Evolutionary conservation across 92 coral and sea anemone species (phyloP), one percentile per base, ranked within the genome.

Genomic region (Porites lobata): DNA sequence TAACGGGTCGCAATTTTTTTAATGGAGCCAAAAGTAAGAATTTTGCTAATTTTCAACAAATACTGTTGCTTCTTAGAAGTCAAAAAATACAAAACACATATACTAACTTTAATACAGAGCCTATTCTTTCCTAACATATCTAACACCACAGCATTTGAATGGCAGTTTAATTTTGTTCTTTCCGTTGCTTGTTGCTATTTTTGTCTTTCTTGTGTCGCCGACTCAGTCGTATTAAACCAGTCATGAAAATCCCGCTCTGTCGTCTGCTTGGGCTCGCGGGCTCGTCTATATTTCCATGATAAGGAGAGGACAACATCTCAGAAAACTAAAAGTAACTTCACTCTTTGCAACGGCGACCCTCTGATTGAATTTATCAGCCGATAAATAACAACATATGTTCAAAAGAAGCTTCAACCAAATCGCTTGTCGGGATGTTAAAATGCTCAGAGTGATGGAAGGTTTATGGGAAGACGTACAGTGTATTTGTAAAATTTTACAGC

Each of bases 191-290:
- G 17, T 47, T 69, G 69, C 43, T 32, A 10, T 75, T 79, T 70
- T 81, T 86, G 63, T 73, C 91, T 51, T 86, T 90, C 86, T 86
- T 90, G 89, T 73, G 26, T 63, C 93, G 88, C 12, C 80, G 56
- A 32, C 93, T 90, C 76, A 87, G 66, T 65, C 93, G 85, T n/a
- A 90, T 67, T 17, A 87, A 66, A 43, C 89, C 93, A 70, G 78
- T 66, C 64, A 83, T 75, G 69, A 90, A 76, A 24, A 90, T 26
- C 77, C 87, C 89, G 50, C 89, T 84, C 58, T 32, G 54, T 7
- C 89, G 85, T 79, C 81, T 85, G 85, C 7, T 74, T 24, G 87
- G 11, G 56, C 72, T 51, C 77, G 56, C 29, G 47, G 77, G 63
- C 87, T 84, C 87, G 19, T 74, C 87, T 84, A 59, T 24, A 21